Percentiles rank a stretch among this genome's conserved stretches.
phyloP scores from a whole-genome alignment of 2,888 invertebrate genomes.

The Balanococcus diminutus region DNA sequence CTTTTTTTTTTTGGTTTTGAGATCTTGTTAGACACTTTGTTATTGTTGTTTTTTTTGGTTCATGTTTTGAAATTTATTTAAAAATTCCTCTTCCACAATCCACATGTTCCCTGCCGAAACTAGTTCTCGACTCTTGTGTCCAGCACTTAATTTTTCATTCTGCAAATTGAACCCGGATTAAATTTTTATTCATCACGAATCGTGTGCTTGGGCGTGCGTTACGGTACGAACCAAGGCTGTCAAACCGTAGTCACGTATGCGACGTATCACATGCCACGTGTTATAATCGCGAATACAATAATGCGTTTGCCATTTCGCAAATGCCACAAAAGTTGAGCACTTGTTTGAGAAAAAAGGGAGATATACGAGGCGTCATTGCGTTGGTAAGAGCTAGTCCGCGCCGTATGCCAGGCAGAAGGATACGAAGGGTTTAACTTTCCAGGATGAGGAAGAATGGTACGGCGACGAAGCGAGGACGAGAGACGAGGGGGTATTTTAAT shows the following conservation, averaged over 20 bases:
- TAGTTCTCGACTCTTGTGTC: too few relatives aligned
- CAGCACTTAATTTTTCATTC: background rate
- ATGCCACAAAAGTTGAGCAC: background rate
- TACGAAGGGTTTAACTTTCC: too few relatives aligned
- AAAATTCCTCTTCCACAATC: too few relatives aligned
- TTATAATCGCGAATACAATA: background rate
- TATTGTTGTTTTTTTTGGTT: too few relatives aligned
- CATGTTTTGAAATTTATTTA: too few relatives aligned
- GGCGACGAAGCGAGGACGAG: background rate
- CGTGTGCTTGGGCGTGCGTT: background rate
- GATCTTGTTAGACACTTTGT: too few relatives aligned
- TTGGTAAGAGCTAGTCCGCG: too few relatives aligned
- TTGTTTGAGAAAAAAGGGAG: background rate
- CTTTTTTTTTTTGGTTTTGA: too few relatives aligned
- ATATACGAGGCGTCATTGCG: background rate
- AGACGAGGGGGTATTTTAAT: background rate
- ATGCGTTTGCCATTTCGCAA: background rate
- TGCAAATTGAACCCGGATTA: background rate
- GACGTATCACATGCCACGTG: background rate
- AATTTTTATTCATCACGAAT: background rate
- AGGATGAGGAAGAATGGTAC: background rate
- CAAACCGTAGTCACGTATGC: background rate
- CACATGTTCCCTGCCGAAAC: too few relatives aligned
- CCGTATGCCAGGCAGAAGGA: too few relatives aligned
- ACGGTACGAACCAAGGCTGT: background rate